Evolutionary conservation across 2,797 vertebrate genomes (phyloP).

Genomic region (Catamblyrhynchus diadema): DNA sequence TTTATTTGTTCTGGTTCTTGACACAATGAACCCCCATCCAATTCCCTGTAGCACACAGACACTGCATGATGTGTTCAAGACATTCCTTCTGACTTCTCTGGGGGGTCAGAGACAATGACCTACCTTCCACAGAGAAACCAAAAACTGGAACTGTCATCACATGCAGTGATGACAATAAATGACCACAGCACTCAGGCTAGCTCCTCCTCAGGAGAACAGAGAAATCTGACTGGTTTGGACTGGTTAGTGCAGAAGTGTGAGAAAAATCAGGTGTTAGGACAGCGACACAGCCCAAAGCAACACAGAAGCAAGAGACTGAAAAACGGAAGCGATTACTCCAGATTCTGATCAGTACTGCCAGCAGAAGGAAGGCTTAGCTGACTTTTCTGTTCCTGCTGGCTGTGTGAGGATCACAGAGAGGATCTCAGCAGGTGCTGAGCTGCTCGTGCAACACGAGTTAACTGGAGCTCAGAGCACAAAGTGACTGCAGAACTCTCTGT

Average conservation of each 20-base stretch:
- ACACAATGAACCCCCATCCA: neutral
- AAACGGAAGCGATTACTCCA: neutral
- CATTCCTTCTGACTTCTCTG: accelerated
- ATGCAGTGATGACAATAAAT: accelerated
- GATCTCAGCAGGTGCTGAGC: accelerated
- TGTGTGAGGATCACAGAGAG: neutral
- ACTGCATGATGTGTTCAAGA: neutral
- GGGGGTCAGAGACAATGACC: neutral
- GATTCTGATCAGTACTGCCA: neutral
- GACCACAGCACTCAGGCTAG: neutral
- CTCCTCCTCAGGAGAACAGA: neutral
- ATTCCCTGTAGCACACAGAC: neutral
- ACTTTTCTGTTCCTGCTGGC: neutral
- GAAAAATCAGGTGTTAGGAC: neutral
- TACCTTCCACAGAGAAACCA: neutral
- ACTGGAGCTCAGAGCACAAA: neutral
- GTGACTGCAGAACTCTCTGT: accelerated
- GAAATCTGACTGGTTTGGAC: neutral
- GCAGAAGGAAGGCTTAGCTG: neutral
- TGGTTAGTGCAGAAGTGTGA: neutral
- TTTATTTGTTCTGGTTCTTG: neutral
- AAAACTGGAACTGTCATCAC: neutral
- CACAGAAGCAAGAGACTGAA: neutral
- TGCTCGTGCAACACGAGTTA: accelerated
- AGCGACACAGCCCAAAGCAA: neutral